Evolutionary conservation across 1,140 invertebrate species (phyloP), one percentile per base, ranked within the genome.

Genomic region (Colletes gigas): DNA sequence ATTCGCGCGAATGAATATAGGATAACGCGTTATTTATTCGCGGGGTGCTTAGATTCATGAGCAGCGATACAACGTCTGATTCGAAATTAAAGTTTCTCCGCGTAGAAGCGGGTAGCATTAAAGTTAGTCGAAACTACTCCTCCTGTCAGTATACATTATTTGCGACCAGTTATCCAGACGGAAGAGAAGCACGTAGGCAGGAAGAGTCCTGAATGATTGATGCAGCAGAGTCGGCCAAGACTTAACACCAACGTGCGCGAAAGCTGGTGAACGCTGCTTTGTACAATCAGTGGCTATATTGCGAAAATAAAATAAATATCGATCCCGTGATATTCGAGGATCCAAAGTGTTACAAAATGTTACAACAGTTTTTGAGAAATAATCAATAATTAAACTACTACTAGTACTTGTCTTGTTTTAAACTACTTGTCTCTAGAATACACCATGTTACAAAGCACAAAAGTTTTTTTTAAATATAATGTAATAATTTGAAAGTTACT

Each of bases 191-290:
- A 73, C 77, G 77, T 79, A 73, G 77, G 77, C 62, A 73, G 77
- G 60, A 73, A 79, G 77, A 74, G 77, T 73, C 62, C 41, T 50
- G 77, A 74, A 74, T 74, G 77, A 74, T 74, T 59, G 77, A 79
- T 79, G 77, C 70, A 19, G 50, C 17, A 0, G 19, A 65, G 69
- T 19, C 19, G 55, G 19, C n/a, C 57, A 60, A 55, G 60, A 79
- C 47, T 72, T 79, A 47, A 79, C 77, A 69, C 77, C 59, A 73
- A 70, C 76, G 47, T 60, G 77, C 44, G 60, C 60, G 30, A 60
- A 60, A 47, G 15, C 67, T 73, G 52, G 47, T 9, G 39, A 57
- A 54, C 39, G 60, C 15, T 68, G 55, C 17, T 70, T 70, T 70
- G 14, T 17, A 41, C 21, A 21, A 30, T 30, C 30, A 30, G 30